Base-by-base conservation (phyloP, 1,140 invertebrate genomes). In the Aethina tumida region DNA sequence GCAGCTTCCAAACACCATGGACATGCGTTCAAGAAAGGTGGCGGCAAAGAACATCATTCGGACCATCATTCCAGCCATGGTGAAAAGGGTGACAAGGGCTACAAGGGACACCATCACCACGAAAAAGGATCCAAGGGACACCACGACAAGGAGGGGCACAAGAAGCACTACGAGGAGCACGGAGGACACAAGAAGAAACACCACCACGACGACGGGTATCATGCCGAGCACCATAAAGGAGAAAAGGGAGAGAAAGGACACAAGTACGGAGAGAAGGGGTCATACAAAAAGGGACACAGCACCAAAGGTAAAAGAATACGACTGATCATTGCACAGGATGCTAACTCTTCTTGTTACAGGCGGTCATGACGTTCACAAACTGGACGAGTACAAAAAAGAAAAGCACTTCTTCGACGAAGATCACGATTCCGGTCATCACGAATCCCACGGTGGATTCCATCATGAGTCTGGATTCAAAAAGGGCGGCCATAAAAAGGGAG, bases 301-400 rank as follows among this genome's bases (percentile, higher is more conserved):
- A 74, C 70, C 33, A 72, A 75, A 45, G 73, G n/a, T n/a, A n/a
- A n/a, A n/a, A n/a, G n/a, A n/a, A n/a, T n/a, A n/a, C n/a, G n/a
- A n/a, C n/a, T n/a, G n/a, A n/a, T n/a, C n/a, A n/a, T n/a, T n/a
- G n/a, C n/a, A n/a, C n/a, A n/a, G n/a, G n/a, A n/a, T n/a, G n/a
- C n/a, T n/a, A n/a, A n/a, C n/a, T n/a, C n/a, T n/a, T n/a, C n/a
- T n/a, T n/a, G n/a, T n/a, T n/a, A n/a, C n/a, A n/a, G n/a, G 74
- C 15, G 72, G 73, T 42, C 78, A 81, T 52, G 74, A 79, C 44
- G 67, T 79, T 2, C 74, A 80, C 53, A 79, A 81, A 47, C 56
- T 77, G 36, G 78, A 82, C 58, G 77, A 81, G 51, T 80, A 67
- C 57, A 78, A 79, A 50, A 82, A 81, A 50, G 71, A 79, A 38